Base-by-base conservation (phyloP, 2,113 vertebrate species). In the Pachypanchax playfairii region DNA sequence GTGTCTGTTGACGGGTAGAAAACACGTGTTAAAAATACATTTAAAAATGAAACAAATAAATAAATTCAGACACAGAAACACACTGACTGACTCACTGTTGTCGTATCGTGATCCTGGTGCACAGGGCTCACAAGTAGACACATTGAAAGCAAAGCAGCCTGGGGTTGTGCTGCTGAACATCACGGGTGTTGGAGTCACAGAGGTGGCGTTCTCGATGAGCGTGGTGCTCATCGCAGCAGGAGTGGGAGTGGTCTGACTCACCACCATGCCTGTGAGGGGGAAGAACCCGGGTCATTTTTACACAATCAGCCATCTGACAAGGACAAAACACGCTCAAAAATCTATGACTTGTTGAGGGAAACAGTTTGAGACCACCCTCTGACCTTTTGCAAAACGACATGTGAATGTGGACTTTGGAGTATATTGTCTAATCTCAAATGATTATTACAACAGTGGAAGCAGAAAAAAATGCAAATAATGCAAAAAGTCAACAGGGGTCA, bases 51-150 rank as follows among this genome's bases (percentile, higher is more conserved):
- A n/a, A n/a, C n/a, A n/a, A n/a, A n/a, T n/a, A n/a, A n/a, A n/a
- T n/a, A n/a, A n/a, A n/a, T n/a, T n/a, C n/a, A n/a, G n/a, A n/a
- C n/a, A 12, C 13, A 2, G 20, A 9, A 7, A 31, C 13, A 35
- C 10, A 9, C 9, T 10, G 22, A 4, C 1, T 21, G 55, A 80
- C 86, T 61, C 73, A 90, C 95, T 92, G 68, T 87, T 86, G 8
- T 38, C 79, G 36, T 90, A 88, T 49, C 87, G 86, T 0, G 92
- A 93, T 29, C 95, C 95, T 0, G 94, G 90, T 2, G 86, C 65
- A 51, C 95, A 96, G 20, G 0, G 71, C 56, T 84, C 80, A 72
- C 95, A 96, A 57, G 80, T 61, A 1, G 92, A 92, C 25, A 80
- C 77, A 5, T 95, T 93, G 59, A 93, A 90, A 0, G 18, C 17